Base-by-base conservation (phyloP, 2,888 invertebrate genomes). In the Morpho helenor region DNA sequence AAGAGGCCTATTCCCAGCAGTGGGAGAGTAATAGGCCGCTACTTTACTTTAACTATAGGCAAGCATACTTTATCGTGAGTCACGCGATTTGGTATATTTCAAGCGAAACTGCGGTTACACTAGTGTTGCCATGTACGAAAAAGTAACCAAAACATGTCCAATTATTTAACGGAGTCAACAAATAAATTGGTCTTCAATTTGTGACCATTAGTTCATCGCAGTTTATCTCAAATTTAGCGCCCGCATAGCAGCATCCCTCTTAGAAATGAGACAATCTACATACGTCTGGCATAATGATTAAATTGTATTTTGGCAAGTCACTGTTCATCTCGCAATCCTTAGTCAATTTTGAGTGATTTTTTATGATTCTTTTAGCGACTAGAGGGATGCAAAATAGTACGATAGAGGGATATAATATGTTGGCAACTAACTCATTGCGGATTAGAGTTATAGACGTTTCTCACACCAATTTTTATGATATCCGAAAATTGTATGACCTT, bases 101-200 rank as follows among this genome's bases (percentile, higher is more conserved):
- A 31, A 31, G 31, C 31, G 31, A 31, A 31, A 31, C 31, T 31
- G 31, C 6, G 44, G 7, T 43, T 23, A 23, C 51, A 2, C 9
- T 22, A 42, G 43, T 51, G 2, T n/a, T 49, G 7, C 8, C 2
- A 22, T 16, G 23, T 23, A 47, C 23, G 23, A 9, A 16, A 8
- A 50, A 50, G 9, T 41, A 41, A 43, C 3, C 9, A 9, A 42
- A 23, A 22, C 4, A 43, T 31, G 22, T 49, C 23, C 23, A 22
- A 23, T n/a, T 49, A 7, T 42, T 16, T 31, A 23, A 10, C 22
- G 31, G 52, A 49, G 68, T 71, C 77, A 85, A 82, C 80, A 68
- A 77, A 79, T 84, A 86, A 87, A 87, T 88, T 88, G 87, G 74
- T 69, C 72, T 69, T 69, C 87, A 87, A 89, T 87, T 87, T 79